Evolutionary conservation across 2,797 vertebrate genomes (phyloP).

Genomic region (Fringilla coelebs): DNA sequence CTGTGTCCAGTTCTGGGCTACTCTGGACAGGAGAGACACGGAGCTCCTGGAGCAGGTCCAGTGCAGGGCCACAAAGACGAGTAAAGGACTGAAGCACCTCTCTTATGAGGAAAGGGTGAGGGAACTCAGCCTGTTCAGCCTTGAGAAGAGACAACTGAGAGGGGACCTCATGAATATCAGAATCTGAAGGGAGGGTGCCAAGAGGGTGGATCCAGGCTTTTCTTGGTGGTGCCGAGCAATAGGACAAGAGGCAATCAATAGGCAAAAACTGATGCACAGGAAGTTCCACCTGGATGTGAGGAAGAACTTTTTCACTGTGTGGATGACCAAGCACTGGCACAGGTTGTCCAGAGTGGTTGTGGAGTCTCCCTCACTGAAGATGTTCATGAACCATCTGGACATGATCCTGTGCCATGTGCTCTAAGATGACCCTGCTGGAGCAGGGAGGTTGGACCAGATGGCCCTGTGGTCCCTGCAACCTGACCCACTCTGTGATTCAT

Average conservation of each 20-base stretch:
- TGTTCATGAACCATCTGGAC: not conserved
- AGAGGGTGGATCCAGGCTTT: not conserved
- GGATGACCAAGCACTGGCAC: not conserved
- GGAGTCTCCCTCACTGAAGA: not conserved
- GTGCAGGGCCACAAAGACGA: not conserved
- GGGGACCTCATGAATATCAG: not conserved
- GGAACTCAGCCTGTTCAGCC: not conserved
- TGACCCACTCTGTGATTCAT: not conserved
- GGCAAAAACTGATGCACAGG: not conserved
- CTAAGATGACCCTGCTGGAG: not conserved
- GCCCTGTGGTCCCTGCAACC: not conserved
- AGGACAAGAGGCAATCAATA: not conserved
- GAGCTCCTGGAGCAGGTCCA: not conserved
- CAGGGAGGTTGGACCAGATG: not conserved
- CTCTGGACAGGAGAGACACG: not conserved
- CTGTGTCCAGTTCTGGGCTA: not conserved
- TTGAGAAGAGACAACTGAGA: not conserved
- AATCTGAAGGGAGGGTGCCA: not conserved
- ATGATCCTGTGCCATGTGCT: not conserved
- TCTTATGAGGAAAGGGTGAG: not conserved
- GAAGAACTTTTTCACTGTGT: not conserved
- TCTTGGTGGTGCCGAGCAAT: rapidly evolving
- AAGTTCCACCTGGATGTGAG: not conserved
- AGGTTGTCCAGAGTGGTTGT: not conserved
- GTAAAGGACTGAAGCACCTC: not conserved